Evolutionary conservation across 23 tunicate species (phyloP), one percentile per base, ranked within the genome.

Genomic region (Clavelina lepadiformis): DNA sequence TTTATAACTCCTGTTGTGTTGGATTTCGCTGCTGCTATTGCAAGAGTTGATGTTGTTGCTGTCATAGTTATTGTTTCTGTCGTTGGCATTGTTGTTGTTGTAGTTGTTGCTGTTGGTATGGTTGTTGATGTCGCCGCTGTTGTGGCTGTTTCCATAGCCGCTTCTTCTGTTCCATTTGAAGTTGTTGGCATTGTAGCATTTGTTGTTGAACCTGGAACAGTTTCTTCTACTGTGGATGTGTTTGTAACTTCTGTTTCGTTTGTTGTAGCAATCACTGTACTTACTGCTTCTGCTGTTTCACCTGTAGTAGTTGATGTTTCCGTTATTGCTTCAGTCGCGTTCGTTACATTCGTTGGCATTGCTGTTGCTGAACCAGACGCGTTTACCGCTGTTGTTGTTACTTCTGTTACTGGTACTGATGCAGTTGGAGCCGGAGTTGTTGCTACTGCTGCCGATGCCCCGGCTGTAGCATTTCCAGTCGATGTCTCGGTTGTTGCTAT

Each of bases 381-480:
- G 8, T 25, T 6, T 28, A 6, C 65, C n/a, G 65, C n/a, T 5
- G 36, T 11, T 28, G 38, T 6, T 25, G 36, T 31, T 31, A 5
- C 44, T 26, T 28, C 38, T 6, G 65, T 6, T 23, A 38, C 13
- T 23, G 65, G 4, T 28, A 38, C 5, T 8, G 38, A 8, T 6
- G 8, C 65, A 7, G 65, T n/a, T 28, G 65, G 15, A 26, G 65
- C 11, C n/a, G 65, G 4, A 6, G 44, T n/a, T 28, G 7, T 38
- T 26, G 38, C 45, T 26, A 38, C 45, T 28, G 29, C 6, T 24
- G 71, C 8, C 11, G 71, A 5, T 65, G 24, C 44, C 11, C 44
- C 65, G 5, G 71, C 5, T 65, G 71, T 18, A 26, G 38, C 7
- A 23, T 7, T 13, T 65, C 13, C 63, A 38, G 63, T 65, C 29